These are phyloP conservation scores for Syrphus vitripennis DNA, from an alignment of 2,888 invertebrate species.

Conservation along the genomic window DNA sequence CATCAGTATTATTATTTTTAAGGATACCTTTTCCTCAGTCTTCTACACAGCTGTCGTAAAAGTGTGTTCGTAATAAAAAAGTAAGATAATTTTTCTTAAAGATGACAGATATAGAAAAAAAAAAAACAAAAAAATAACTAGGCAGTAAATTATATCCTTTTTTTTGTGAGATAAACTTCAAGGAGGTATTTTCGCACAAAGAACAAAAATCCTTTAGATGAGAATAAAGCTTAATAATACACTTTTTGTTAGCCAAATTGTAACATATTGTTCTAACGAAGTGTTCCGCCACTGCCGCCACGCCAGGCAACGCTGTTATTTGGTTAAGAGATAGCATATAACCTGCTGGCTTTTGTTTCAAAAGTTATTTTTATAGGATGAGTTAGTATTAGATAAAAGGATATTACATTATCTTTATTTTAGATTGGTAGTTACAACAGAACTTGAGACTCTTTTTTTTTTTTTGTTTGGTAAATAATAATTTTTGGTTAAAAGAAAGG, in stretches of 20 bases:
- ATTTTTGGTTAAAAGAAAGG: slow-evolving; percentile 6
- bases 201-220: not conserved
- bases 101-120: slow-evolving; percentile 28
- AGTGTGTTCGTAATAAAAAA: slow-evolving; percentile 41
- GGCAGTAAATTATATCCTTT: slow-evolving; percentile 39
- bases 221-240: not conserved
- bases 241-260: not conserved
- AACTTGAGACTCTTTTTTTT: too few relatives aligned
- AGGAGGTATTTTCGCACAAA: not conserved
- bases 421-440: not conserved
- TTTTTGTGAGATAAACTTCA: slow-evolving; percentile 12
- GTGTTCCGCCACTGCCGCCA: not conserved
- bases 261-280: slow-evolving; percentile 21
- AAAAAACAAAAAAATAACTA: not conserved
- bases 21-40: too few relatives aligned
- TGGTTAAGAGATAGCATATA: not conserved
- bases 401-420: not conserved
- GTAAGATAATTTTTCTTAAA: slow-evolving; percentile 27
- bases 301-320: too few relatives aligned
- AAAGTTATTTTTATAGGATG: not conserved
- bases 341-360: not conserved
- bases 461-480: slow-evolving; percentile 20
- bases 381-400: not conserved
- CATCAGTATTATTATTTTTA: not conserved
- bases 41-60: slow-evolving; percentile 7